Evolutionary conservation across 2,888 invertebrate genomes (phyloP).

Genomic region (Therioaphis trifolii): DNA sequence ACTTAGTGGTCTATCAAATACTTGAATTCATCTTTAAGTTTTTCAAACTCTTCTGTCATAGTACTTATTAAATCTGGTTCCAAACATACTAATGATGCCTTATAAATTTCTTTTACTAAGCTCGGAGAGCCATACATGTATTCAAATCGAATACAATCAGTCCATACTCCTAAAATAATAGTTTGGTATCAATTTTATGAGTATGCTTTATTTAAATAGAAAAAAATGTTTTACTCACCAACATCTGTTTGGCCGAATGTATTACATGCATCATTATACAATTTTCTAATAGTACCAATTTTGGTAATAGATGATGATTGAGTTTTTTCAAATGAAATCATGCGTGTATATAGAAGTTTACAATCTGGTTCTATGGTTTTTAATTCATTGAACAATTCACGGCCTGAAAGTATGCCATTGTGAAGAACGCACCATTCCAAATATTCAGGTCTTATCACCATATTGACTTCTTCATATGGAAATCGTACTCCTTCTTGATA

Average conservation of each 20-base stretch:
- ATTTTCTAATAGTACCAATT: slow-evolving; percentile 37
- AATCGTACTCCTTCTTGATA: slow-evolving; percentile 39
- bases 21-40: slow-evolving; percentile 9
- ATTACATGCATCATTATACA: slow-evolving; percentile 48
- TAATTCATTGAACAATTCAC: slow-evolving; percentile 38
- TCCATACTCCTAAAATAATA: slow-evolving; percentile 29
- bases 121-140: slow-evolving; percentile 15
- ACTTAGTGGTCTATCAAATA: neutral
- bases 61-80: neutral
- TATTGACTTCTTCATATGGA: slow-evolving; percentile 14
- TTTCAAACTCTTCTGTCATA: slow-evolving; percentile 38
- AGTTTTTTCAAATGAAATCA: slow-evolving; percentile 41
- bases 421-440: slow-evolving; percentile 52
- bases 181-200: neutral
- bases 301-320: slow-evolving; percentile 32
- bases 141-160: slow-evolving; percentile 48
- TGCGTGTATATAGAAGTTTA: slow-evolving; percentile 3
- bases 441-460: slow-evolving; percentile 10
- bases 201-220: neutral
- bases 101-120: slow-evolving; percentile 46
- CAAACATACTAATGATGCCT: slow-evolving; percentile 37
- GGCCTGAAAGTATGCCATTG: slow-evolving; percentile 31
- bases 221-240: neutral
- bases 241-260: slow-evolving; percentile 37
- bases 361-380: slow-evolving; percentile 42